phyloP scores from a whole-genome alignment of 2,888 invertebrate genomes.

The Loripinus fragilis region DNA sequence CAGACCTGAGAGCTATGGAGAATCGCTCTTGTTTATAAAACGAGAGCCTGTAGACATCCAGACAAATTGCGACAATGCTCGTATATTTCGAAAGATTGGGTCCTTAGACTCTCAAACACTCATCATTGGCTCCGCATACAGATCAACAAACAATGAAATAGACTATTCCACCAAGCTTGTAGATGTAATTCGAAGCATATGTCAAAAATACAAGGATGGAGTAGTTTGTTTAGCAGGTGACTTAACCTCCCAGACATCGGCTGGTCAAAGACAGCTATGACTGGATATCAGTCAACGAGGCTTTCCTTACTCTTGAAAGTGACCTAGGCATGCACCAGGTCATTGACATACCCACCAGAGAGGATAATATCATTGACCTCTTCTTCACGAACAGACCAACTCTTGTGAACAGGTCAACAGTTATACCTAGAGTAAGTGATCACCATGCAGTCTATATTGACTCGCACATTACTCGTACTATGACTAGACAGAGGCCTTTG shows the following conservation, averaged over 20 bases:
- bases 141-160: no score
- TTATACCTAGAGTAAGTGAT: constrained; percentile 30
- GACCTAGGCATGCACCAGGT: constrained; percentile 18
- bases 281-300: constrained; percentile 35
- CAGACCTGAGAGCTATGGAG: no score
- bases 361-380: constrained; percentile 20
- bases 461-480: constrained; percentile 7
- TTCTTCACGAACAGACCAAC: constrained; percentile 34
- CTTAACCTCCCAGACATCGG: constrained; percentile 34
- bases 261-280: constrained; percentile 32
- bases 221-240: constrained; percentile 29
- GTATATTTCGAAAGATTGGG: no score
- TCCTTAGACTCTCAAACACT: no score
- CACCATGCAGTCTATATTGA: no score
- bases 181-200: not conserved
- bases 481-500: constrained; percentile 11
- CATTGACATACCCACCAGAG: constrained; percentile 31
- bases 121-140: no score
- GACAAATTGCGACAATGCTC: no score
- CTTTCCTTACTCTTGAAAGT: constrained; percentile 17
- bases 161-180: not conserved
- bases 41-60: no score
- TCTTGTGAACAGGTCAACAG: constrained; percentile 24
- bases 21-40: no score
- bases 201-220: not conserved